Percentiles rank a stretch among this genome's conserved stretches.
phyloP scores from a whole-genome alignment of 1,140 invertebrate species.

The Sesamia nonagrioides region DNA sequence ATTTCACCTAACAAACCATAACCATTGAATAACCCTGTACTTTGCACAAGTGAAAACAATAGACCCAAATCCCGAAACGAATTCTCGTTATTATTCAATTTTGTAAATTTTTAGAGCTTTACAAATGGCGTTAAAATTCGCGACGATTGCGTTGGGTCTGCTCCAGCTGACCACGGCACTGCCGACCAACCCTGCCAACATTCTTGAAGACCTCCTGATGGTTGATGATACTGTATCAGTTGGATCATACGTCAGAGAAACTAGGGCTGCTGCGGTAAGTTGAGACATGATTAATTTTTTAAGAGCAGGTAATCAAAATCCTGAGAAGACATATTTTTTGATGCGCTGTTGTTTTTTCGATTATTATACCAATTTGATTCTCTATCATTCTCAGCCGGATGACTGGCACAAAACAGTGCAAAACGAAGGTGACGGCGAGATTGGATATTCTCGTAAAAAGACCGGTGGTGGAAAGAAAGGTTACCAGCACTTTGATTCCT shows the following conservation, averaged over 20 bases:
- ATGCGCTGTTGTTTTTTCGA: no score
- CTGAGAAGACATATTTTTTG: no score
- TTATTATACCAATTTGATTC: neutral
- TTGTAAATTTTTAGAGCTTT: conserved; percentile 28
- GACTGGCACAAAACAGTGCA: conserved; percentile 81
- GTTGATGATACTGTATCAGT: conserved; percentile 79
- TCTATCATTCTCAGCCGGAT: conserved; percentile 63
- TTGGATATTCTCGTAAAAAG: conserved; percentile 90
- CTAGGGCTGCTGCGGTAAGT: conserved; percentile 82
- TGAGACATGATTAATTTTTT: neutral
- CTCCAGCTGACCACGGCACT: conserved; percentile 62
- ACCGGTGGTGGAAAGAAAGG: conserved; percentile 90
- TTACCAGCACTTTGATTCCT: conserved; percentile 91
- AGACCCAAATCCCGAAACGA: no score
- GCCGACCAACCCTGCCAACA: conserved; percentile 55
- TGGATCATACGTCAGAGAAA: conserved; percentile 81
- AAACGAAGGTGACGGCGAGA: conserved; percentile 89
- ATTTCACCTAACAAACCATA: no score
- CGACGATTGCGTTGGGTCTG: conserved; percentile 58
- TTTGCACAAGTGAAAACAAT: no score
- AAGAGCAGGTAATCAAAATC: no score
- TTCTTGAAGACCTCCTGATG: conserved; percentile 73
- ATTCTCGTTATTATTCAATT: neutral
- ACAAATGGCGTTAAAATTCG: conserved; percentile 56
- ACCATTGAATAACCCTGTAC: no score